Base-by-base conservation (phyloP, 2,113 vertebrate species). In the Archilochus colubris region DNA sequence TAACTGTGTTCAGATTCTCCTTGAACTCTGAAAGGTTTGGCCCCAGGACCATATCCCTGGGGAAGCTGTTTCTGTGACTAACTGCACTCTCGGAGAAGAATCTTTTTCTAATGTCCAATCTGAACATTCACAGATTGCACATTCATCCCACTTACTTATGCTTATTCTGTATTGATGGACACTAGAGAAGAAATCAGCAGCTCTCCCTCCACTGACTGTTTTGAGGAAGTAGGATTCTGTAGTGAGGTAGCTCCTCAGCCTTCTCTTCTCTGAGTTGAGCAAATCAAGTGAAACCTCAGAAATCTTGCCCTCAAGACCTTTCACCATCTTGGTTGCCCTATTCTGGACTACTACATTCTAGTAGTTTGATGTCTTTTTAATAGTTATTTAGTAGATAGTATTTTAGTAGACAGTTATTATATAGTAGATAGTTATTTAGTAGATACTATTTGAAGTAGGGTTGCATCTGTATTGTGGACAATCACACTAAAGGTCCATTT, bases 191-290 rank as follows among this genome's bases (percentile, higher is more conserved):
- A 72, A 3, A 54, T 46, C 0, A 12, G 7, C 46, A 18, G 2
- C 15, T 93, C 17, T 18, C 6, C 1, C 10, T 68, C 17, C 2
- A 1, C n/a, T 73, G 14, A 3, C 1, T 3, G 0, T 6, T 22
- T 19, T 63, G 10, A 80, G 19, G n/a, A 50, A 30, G 4, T 0
- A 27, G 6, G 30, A 30, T 25, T 20, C 13, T 13, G 8, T 0
- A 0, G n/a, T 1, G 3, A 30, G 28, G 5, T 22, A 23, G 40
- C 2, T 6, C 14, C 6, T 48, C 40, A 59, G 17, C 1, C 14
- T n/a, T 61, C 19, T 84, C 5, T 72, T 62, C 14, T 82, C 12
- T 44, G 25, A 53, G 3, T 9, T 44, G 81, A 59, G 33, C 15
- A 24, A 33, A 3, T 9, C 18, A 30, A 61, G 14, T 36, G 6